Percentiles rank a stretch among this genome's conserved stretches.
These are phyloP conservation scores for Ephialtes manifestator DNA, from an alignment of 2,888 invertebrate genomes.

Conservation along the genomic window DNA sequence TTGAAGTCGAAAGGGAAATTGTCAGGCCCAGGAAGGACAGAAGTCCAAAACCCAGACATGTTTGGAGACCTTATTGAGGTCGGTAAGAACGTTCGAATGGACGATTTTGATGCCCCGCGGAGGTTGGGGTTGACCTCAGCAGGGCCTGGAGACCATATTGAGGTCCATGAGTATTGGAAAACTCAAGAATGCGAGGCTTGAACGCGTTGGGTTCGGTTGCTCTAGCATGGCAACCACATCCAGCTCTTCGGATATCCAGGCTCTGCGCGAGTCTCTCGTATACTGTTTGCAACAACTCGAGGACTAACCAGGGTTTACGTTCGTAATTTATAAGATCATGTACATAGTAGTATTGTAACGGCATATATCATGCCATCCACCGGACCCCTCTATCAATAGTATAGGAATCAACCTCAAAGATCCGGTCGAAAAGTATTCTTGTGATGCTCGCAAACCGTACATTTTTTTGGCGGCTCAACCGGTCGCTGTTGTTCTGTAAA, in stretches of 20 bases:
- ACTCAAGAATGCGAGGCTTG: not conserved
- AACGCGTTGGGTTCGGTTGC: not conserved
- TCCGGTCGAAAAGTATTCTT: not conserved
- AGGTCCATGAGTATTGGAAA: not conserved
- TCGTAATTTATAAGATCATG: conserved; percentile 72
- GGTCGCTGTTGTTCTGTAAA: not conserved
- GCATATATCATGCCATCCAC: conserved; percentile 24
- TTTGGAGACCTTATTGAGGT: conserved; percentile 84
- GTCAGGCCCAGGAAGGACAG: conserved; percentile 81
- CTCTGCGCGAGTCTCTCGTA: conserved; percentile 47
- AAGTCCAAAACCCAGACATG: conserved; percentile 84
- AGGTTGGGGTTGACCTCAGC: conserved; percentile 11
- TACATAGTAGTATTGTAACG: conserved; percentile 63
- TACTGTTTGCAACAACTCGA: conserved; percentile 79
- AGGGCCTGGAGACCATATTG: not conserved
- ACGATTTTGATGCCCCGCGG: not conserved
- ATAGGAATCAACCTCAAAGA: conserved; percentile 7
- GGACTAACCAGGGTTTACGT: conserved; percentile 86
- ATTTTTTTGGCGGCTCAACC: not conserved
- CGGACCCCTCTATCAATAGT: conserved; percentile 51
- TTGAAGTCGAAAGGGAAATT: conserved; percentile 79
- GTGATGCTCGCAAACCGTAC: not conserved
- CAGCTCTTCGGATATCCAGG: conserved; percentile 48
- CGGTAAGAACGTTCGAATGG: not conserved
- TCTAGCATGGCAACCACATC: not conserved